These are phyloP conservation scores for Mactromeris polynyma DNA, from an alignment of 2,888 invertebrate species.

Conservation along the genomic window DNA sequence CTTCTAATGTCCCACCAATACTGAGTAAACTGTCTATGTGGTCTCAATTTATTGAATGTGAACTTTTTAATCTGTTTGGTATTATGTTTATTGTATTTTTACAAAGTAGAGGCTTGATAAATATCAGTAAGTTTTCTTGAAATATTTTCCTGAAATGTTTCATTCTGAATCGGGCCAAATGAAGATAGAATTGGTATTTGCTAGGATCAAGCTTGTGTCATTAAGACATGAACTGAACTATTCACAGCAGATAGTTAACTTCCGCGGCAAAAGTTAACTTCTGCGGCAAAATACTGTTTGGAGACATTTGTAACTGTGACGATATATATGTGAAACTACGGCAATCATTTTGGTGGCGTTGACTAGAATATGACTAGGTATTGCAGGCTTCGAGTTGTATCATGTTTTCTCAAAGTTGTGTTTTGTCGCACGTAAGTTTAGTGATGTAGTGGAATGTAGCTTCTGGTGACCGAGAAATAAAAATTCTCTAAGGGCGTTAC, in stretches of 20 bases:
- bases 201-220: neutral
- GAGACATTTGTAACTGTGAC: neutral
- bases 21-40: too few relatives aligned
- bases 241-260: neutral
- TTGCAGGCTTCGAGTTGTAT: neutral
- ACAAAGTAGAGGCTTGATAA: too few relatives aligned
- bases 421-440: neutral
- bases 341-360: neutral
- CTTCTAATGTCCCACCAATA: too few relatives aligned
- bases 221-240: neutral
- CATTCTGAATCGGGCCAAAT: neutral
- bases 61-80: too few relatives aligned
- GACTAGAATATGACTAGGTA: neutral
- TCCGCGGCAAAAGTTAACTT: neutral
- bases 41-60: too few relatives aligned
- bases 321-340: conserved; percentile 19
- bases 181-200: neutral
- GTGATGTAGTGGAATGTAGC: too few relatives aligned
- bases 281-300: neutral
- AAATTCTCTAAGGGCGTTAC: neutral
- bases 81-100: too few relatives aligned
- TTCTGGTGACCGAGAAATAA: too few relatives aligned
- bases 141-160: too few relatives aligned
- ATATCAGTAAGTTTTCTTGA: too few relatives aligned
- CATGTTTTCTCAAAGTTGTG: neutral